phyloP scores from a whole-genome alignment of 2,797 vertebrate species.

The Arnoldichthys spilopterus region DNA sequence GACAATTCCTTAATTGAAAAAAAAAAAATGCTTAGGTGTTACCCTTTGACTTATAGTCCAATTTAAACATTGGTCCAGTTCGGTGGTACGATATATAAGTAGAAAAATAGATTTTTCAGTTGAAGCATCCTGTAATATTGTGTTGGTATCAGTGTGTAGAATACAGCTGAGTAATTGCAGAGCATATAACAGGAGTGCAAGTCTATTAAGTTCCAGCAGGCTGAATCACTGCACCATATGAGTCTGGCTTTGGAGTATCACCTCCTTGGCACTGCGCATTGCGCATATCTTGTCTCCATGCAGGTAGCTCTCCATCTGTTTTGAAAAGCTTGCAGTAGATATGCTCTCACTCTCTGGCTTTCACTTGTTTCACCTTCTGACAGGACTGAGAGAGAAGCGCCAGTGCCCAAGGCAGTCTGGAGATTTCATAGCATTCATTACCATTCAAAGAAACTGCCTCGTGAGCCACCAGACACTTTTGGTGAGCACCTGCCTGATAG shows the following conservation, averaged over 20 bases:
- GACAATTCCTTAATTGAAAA: slow-evolving; percentile 9
- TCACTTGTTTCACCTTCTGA: not conserved
- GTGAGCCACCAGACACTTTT: not conserved
- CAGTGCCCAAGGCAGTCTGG: slow-evolving; percentile 9
- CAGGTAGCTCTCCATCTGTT: slow-evolving; percentile 31
- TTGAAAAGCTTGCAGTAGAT: not conserved
- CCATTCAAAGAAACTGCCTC: slow-evolving; percentile 7
- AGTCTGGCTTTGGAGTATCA: slow-evolving; percentile 8
- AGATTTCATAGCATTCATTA: slow-evolving; percentile 26
- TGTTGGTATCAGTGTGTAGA: slow-evolving; percentile 7
- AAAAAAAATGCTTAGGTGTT: not conserved
- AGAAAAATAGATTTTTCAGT: slow-evolving; percentile 22
- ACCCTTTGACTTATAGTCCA: slow-evolving; percentile 2
- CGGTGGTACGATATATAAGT: not conserved
- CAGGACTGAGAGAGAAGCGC: not conserved
- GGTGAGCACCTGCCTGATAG: slow-evolving; percentile 7
- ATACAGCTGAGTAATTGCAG: not conserved
- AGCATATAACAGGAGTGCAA: not conserved
- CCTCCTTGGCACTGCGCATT: slow-evolving; percentile 2
- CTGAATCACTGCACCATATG: slow-evolving; percentile 23
- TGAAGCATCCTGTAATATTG: slow-evolving; percentile 6
- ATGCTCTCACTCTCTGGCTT: not conserved
- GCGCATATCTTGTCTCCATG: slow-evolving; percentile 9
- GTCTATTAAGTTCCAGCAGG: slow-evolving; percentile 16
- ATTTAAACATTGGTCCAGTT: not conserved